phyloP scores from a whole-genome alignment of 2,113 vertebrate genomes.

The Xiphophorus maculatus region DNA sequence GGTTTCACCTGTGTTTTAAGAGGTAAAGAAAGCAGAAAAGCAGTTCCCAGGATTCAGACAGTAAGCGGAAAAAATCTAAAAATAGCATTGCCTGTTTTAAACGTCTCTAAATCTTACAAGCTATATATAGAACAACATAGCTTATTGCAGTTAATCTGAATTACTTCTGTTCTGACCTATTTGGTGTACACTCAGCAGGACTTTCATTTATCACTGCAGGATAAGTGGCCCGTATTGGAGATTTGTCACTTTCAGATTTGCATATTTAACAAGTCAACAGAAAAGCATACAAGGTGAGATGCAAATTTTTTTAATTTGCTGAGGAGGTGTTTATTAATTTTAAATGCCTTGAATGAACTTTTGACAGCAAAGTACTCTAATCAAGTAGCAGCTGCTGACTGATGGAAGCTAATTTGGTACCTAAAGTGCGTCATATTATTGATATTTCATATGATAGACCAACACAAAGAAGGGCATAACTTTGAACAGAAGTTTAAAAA shows the following conservation, averaged over 20 bases:
- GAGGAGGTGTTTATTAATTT: slow-evolving; percentile 27
- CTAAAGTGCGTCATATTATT: not conserved
- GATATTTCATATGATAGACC: no score
- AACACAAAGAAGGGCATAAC: no score
- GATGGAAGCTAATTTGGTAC: slow-evolving; percentile 26
- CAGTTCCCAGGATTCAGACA: no score
- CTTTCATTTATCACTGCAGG: slow-evolving; percentile 3
- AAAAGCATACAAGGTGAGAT: slow-evolving; percentile 27
- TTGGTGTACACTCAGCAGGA: not conserved
- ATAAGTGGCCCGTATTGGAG: not conserved
- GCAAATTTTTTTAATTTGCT: slow-evolving; percentile 35
- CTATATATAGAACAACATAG: not conserved
- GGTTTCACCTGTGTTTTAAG: no score
- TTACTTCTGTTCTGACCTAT: not conserved
- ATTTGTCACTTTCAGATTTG: slow-evolving; percentile 26
- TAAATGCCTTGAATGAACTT: slow-evolving; percentile 38
- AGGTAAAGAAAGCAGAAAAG: no score
- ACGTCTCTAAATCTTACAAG: not conserved
- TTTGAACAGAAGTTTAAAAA: no score
- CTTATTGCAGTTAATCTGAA: not conserved
- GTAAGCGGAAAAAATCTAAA: no score
- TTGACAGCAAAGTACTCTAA: slow-evolving; percentile 39
- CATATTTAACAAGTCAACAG: slow-evolving; percentile 49
- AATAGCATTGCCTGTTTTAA: not conserved
- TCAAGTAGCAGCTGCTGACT: slow-evolving; percentile 50